phyloP scores from a whole-genome alignment of 2,113 vertebrate species.

The Lepus europaeus region DNA sequence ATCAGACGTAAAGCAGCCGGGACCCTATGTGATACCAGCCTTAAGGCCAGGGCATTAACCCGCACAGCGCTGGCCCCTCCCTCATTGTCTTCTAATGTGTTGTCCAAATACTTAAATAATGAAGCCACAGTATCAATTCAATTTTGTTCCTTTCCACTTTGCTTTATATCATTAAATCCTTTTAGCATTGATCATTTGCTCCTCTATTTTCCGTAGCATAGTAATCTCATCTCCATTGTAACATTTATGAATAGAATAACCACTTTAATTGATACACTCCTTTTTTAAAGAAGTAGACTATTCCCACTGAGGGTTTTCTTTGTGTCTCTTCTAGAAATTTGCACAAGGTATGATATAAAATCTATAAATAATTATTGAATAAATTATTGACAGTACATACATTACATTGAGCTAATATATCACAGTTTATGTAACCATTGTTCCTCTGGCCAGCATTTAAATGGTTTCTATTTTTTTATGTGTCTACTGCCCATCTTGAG shows the following conservation, averaged over 20 bases:
- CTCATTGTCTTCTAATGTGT: neutral
- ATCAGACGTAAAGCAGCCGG: too few species aligned
- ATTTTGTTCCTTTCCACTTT: neutral
- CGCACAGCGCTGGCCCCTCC: too few species aligned
- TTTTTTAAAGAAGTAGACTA: neutral
- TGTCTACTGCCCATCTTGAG: neutral
- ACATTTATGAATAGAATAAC: neutral
- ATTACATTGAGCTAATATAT: neutral
- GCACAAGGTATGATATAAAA: neutral
- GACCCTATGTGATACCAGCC: too few species aligned
- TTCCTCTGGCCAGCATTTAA: constrained; percentile 10
- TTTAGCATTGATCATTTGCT: neutral
- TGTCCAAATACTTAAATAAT: neutral
- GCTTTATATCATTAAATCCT: neutral
- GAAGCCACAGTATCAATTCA: neutral
- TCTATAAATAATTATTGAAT: neutral
- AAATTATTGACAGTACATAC: neutral
- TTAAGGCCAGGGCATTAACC: too few species aligned
- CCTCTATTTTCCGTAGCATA: neutral
- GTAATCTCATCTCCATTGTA: neutral
- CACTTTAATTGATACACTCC: neutral
- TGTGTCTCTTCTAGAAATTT: neutral
- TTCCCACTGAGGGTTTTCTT: neutral
- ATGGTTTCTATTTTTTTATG: neutral
- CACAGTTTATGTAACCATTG: neutral